These are phyloP conservation scores for Balaeniceps rex DNA, from an alignment of 2,113 vertebrate species.

Conservation along the genomic window DNA sequence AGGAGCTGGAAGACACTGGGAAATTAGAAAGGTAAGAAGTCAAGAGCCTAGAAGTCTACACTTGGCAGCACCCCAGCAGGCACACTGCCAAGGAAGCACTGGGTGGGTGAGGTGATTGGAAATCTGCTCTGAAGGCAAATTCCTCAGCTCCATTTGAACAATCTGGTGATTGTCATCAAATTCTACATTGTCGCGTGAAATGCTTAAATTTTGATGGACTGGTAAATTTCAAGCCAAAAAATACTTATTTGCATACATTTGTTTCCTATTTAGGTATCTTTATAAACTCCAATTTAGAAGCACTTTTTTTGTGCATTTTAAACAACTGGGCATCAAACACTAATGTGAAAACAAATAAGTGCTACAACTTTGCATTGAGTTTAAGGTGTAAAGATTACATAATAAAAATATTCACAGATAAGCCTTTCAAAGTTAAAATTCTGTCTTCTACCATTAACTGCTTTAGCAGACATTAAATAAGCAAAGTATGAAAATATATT, in stretches of 20 bases:
- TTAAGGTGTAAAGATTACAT: neutral
- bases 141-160: neutral
- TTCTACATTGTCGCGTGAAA: neutral
- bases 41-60: neutral
- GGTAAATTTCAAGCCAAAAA: neutral
- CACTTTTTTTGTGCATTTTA: neutral
- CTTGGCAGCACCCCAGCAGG: neutral
- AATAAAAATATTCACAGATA: neutral
- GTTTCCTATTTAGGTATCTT: neutral
- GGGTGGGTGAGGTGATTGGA: neutral
- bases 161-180: neutral
- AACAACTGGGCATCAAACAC: neutral
- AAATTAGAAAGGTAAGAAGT: neutral
- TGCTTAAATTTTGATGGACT: neutral
- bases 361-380: neutral
- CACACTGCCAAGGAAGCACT: neutral
- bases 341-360: neutral
- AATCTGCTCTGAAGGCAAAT: neutral
- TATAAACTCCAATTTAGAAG: neutral
- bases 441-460: neutral
- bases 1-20: neutral
- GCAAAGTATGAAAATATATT: neutral
- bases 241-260: neutral
- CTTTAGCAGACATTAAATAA: neutral
- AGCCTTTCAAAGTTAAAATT: neutral